Percentiles rank a stretch among this genome's conserved stretches.
phyloP scores from a whole-genome alignment of 2,797 vertebrate species.

The Pempheris klunzingeri region DNA sequence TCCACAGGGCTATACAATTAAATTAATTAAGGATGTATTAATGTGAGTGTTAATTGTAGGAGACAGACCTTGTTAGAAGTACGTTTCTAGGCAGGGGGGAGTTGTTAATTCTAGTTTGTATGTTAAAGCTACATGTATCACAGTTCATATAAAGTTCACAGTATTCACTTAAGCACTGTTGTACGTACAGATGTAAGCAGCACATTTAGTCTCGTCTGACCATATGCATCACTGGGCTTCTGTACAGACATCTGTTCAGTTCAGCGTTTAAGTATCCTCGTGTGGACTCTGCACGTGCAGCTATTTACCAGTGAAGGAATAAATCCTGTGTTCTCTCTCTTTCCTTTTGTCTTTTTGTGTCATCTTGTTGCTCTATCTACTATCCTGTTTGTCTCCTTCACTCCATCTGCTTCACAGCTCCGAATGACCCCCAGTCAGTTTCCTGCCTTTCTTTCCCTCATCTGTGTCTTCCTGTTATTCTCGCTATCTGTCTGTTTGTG shows the following conservation, averaged over 20 bases:
- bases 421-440: constrained; percentile 66
- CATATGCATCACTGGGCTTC: neutral
- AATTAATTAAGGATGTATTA: neutral
- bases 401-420: constrained; percentile 68
- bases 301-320: constrained; percentile 32
- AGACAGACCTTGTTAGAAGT: neutral
- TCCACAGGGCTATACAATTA: neutral
- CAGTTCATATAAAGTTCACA: neutral
- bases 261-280: neutral
- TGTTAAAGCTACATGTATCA: too few species aligned
- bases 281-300: constrained; percentile 36
- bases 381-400: constrained; percentile 76
- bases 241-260: constrained; percentile 21
- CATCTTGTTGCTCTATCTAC: constrained; percentile 50
- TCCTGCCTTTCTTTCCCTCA: constrained; percentile 84
- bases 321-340: constrained; percentile 24
- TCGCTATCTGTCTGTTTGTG: constrained; percentile 49
- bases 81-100: neutral
- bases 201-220: neutral
- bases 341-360: constrained; percentile 60
- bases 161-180: neutral
- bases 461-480: constrained; percentile 85
- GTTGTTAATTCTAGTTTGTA: neutral
- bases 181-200: neutral
- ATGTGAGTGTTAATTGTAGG: neutral